Evolutionary conservation across 1,140 invertebrate genomes (phyloP), one percentile per base, ranked within the genome.

Genomic region (Nilaparvata lugens): DNA sequence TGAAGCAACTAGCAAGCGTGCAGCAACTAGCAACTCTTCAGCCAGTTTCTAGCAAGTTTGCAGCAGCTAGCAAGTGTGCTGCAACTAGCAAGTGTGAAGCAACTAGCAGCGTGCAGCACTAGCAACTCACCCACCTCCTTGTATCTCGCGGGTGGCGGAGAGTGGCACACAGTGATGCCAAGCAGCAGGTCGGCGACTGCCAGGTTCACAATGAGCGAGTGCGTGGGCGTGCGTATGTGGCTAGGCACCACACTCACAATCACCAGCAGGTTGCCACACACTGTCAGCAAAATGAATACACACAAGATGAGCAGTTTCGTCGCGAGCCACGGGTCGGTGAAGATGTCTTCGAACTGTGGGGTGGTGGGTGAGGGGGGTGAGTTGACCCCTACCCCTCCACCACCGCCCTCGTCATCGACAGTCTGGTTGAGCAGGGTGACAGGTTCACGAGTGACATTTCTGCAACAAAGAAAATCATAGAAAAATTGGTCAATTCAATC

Each of bases 101-200:
- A n/a, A n/a, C n/a, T n/a, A n/a, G n/a, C n/a, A n/a, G n/a, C n/a
- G n/a, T n/a, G n/a, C n/a, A n/a, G n/a, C n/a, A n/a, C n/a, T n/a
- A n/a, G n/a, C n/a, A n/a, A n/a, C n/a, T 35, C 31, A 35, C 19
- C 28, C 31, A 38, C 63, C 70, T 7, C 73, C 74, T 59, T 76
- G 76, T 1, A 79, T 70, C 63, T 80, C 78, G 51, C 76, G 72
- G 2, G 71, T 69, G 6, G 82, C 82, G 1, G 83, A 84, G 38
- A 88, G 78, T 0, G 86, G 86, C 25, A 87, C 19, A 88, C 84
- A 1, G 78, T 77, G 0, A 81, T 72, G 4, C 78, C 64, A 1
- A 85, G 73, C 25, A 84, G 66, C 13, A 84, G 69, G 65, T 85
- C 83, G 3, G 83, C 82, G 0, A 78, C 70, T 0, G 81, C 81